These are phyloP conservation scores for Epinotia demarniana DNA, from an alignment of 2,888 invertebrate species.

Conservation along the genomic window DNA sequence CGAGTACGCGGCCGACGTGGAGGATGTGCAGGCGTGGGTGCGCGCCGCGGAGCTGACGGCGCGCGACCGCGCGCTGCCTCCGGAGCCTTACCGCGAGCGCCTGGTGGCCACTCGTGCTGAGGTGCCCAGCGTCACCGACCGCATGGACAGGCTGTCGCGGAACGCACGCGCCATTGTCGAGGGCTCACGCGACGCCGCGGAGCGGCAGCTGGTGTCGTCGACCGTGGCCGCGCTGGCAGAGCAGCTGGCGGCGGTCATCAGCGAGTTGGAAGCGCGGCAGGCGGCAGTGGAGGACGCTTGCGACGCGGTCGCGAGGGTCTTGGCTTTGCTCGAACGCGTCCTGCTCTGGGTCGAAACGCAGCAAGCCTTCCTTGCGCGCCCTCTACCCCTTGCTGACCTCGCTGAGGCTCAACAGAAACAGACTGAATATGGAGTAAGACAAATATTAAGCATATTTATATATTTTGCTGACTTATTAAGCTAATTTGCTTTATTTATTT, in stretches of 20 bases:
- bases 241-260: constrained; percentile 90
- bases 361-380: constrained; percentile 90
- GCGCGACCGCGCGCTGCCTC: constrained; percentile 91
- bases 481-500: background rate
- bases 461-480: background rate
- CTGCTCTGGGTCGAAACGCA: constrained; percentile 94
- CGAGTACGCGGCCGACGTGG: constrained; percentile 92
- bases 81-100: constrained; percentile 90
- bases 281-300: constrained; percentile 93
- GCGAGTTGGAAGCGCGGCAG: constrained; percentile 92
- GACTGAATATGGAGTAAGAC: constrained; percentile 92
- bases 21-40: constrained; percentile 93
- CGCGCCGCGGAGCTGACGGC: constrained; percentile 92
- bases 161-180: constrained; percentile 92
- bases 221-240: constrained; percentile 91
- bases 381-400: constrained; percentile 90
- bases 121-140: constrained; percentile 88
- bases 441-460: background rate
- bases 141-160: constrained; percentile 90
- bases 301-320: constrained; percentile 95
- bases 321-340: constrained; percentile 91
- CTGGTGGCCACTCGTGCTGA: constrained; percentile 91
- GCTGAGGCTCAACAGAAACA: constrained; percentile 93
- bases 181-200: constrained; percentile 90
- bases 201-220: constrained; percentile 89